Evolutionary conservation across 2,888 invertebrate genomes (phyloP), one percentile per base, ranked within the genome.

Genomic region (Pseudococcus longispinus): DNA sequence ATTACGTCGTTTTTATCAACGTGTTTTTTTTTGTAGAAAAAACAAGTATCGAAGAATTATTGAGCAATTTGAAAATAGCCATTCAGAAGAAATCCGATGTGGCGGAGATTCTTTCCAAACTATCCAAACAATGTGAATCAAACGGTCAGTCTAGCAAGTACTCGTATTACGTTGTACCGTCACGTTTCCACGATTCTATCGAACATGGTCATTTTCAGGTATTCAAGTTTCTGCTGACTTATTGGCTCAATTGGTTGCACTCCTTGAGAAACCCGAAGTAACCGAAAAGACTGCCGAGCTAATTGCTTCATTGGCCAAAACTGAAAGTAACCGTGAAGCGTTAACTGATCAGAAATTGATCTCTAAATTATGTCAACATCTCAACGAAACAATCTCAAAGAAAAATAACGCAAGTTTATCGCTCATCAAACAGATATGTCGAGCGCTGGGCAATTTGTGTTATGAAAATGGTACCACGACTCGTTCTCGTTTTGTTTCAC

Each of bases 401-500:
- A 87, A 88, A 65, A 42, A 87, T 51, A 85, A 85, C 29, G 87
- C 88, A 9, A 65, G 88, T 13, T 84, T 87, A 8, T 80, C 88
- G 8, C 90, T 94, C 85, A 91, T 94, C 11, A 94, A 94, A 89
- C 96, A 97, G 90, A 93, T 94, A 65, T 95, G 95, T 89, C 93
- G 97, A 89, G 96, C 96, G 3, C 91, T 97, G 29, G 97, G 96
- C 55, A 97, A 97, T 91, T 94, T 97, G 90, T 96, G 96, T 90
- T 97, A 95, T 90, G 95, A 97, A 90, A 96, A 96, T 91, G 95
- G 96, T 92, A 23, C 6, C 11, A 1, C 15, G 8, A n/a, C 6
- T 32, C 20, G 1, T 42, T 23, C 15, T 20, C 13, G 26, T 37
- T 23, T 84, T 11, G 11, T 4, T 37, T 84, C 13, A 46, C 4